phyloP scores from a whole-genome alignment of 2,797 vertebrate species.

The Enteromius trimaculatus region DNA sequence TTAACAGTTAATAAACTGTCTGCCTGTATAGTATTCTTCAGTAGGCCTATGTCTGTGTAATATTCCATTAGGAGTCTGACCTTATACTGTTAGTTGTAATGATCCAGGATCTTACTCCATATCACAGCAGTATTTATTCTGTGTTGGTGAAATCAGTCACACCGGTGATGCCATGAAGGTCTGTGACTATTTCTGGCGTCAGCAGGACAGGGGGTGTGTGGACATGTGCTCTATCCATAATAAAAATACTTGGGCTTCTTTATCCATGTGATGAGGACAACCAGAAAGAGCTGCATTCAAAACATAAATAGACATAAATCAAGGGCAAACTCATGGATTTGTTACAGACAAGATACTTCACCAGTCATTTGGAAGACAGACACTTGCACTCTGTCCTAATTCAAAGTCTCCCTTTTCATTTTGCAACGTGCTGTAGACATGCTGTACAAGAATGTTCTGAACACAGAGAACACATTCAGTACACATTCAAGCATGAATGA shows the following conservation, averaged over 20 bases:
- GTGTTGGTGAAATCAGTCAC: neutral
- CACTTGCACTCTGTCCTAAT: neutral
- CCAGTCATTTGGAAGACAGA: neutral
- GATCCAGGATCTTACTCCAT: neutral
- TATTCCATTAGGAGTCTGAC: neutral
- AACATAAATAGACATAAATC: conserved; percentile 14
- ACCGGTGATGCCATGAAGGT: conserved; percentile 7
- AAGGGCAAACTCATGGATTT: neutral
- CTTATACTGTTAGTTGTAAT: neutral
- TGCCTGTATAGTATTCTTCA: neutral
- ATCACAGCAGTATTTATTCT: neutral
- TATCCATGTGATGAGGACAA: conserved; percentile 16
- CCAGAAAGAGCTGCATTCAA: neutral
- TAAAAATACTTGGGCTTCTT: conserved; percentile 19
- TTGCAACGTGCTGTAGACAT: neutral
- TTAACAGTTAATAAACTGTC: neutral
- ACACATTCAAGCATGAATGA: neutral
- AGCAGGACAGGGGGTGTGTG: conserved; percentile 32
- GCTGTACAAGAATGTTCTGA: neutral
- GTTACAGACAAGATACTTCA: neutral
- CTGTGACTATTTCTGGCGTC: conserved; percentile 51
- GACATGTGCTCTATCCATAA: conserved; percentile 38
- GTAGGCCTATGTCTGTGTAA: neutral
- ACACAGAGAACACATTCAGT: neutral
- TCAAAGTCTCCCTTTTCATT: neutral